A percentile compares a stretch with the other conserved stretches of the same genome.
Conservation (phyloP, 1,140 invertebrate species). For the Periplaneta americana region DNA sequence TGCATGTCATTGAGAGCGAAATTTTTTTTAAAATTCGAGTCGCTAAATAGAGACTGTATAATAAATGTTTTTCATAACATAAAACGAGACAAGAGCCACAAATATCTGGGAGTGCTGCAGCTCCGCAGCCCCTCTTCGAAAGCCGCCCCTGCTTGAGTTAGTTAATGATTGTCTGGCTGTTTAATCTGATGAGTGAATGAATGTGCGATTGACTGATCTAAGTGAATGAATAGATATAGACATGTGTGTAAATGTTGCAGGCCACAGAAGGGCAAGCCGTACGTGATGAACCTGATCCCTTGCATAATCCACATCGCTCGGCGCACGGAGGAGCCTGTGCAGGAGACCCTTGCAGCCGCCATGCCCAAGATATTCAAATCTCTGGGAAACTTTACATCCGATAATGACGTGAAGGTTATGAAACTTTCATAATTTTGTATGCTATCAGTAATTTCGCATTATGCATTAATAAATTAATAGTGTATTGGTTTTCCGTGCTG, state of each 20-base stretch:
- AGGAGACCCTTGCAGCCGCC: slow-evolving; percentile 63
- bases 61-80: no score
- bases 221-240: background rate
- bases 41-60: no score
- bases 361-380: slow-evolving; percentile 62
- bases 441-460: no score
- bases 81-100: no score
- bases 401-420: slow-evolving; percentile 71
- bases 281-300: slow-evolving; percentile 65
- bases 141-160: no score
- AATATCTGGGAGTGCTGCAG: no score
- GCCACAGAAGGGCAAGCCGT: slow-evolving; percentile 69
- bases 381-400: slow-evolving; percentile 65
- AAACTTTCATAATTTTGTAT: no score
- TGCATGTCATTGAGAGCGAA: no score
- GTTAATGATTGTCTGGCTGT: background rate
- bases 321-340: slow-evolving; percentile 63
- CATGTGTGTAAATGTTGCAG: slow-evolving; percentile 33
- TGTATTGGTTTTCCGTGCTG: no score
- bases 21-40: no score
- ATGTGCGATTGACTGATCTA: background rate
- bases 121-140: no score
- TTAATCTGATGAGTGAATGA: background rate
- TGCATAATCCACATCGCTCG: slow-evolving; percentile 60
- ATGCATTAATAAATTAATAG: no score